Base-by-base conservation (phyloP, 2,113 vertebrate genomes). In the Rhabdomys dilectus region DNA sequence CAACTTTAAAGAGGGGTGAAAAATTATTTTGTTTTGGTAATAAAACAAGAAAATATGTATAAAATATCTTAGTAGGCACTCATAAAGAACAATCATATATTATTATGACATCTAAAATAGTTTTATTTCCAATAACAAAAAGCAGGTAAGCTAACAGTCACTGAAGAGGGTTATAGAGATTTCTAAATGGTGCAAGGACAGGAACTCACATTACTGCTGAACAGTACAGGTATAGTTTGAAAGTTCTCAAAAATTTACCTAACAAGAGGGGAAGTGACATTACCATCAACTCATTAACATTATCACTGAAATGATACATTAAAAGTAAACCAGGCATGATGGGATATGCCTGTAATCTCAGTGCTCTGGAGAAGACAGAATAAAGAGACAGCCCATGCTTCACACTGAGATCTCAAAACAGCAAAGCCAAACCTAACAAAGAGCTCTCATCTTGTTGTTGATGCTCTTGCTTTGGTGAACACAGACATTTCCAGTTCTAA, bases 41-140 rank as follows among this genome's bases (percentile, higher is more conserved):
- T 70, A 53, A 88, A 62, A 60, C 7, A 21, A 95, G 53, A 93
- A 34, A 90, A 90, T 66, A 6, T 42, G 3, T 7, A 45, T 75
- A 39, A 88, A 91, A 81, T 16, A 34, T 3, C 6, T 53, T 91
- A 12, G 17, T 12, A 86, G 73, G 45, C 4, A 75, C 64, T 60
- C 13, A 26, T 60, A 68, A 86, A 70, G 6, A 36, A 85, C 31
- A 53, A 70, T 81, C 87, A 68, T 39, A 45, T 78, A 68, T 53
- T 29, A 72, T 80, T 29, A 72, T 80, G 80, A 42, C 34, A 76
- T 16, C 24, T 3, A 48, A 70, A 88, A 77, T 39, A 76, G n/a
- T 62, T 93, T 94, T 91, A 68, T 88, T 88, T 82, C 81, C 24
- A 24, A 64, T 73, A 88, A 93, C 24, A 42, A 77, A 90, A 77